Conservation (phyloP, 2,113 vertebrate species). For the Odobenus rosmarus region DNA sequence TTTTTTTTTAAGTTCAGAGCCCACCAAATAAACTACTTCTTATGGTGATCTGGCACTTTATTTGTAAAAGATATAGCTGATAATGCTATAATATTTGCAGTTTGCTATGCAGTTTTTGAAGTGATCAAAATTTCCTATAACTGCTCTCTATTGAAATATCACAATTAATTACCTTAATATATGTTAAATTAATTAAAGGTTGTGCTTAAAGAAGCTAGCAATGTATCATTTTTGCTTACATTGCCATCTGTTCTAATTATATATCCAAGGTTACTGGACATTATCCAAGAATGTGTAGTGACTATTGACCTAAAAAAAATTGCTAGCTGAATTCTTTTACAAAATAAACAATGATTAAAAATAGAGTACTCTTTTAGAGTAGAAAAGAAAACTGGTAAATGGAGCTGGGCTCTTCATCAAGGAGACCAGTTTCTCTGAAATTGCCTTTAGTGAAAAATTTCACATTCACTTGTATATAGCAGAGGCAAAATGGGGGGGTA, state of each 20-base stretch:
- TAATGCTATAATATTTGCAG: neutral
- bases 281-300: slow-evolving; percentile 28
- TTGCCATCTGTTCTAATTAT: slow-evolving; percentile 56
- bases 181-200: slow-evolving; percentile 48
- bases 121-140: neutral
- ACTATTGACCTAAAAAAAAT: neutral
- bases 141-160: neutral
- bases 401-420: neutral
- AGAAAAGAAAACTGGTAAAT: neutral
- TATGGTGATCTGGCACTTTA: neutral
- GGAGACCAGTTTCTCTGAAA: neutral
- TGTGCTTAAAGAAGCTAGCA: neutral
- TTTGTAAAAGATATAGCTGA: neutral
- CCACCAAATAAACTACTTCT: neutral
- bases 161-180: slow-evolving; percentile 31
- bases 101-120: neutral
- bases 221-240: slow-evolving; percentile 23
- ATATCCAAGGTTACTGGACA: slow-evolving; percentile 32
- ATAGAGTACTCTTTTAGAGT: neutral
- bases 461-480: neutral
- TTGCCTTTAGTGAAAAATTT: neutral
- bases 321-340: neutral
- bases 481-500: fast-evolving
- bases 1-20: neutral
- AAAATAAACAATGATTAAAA: slow-evolving; percentile 50